Evolutionary conservation across 2,888 invertebrate genomes (phyloP).

Genomic region (Cataglyphis altisquamis): DNA sequence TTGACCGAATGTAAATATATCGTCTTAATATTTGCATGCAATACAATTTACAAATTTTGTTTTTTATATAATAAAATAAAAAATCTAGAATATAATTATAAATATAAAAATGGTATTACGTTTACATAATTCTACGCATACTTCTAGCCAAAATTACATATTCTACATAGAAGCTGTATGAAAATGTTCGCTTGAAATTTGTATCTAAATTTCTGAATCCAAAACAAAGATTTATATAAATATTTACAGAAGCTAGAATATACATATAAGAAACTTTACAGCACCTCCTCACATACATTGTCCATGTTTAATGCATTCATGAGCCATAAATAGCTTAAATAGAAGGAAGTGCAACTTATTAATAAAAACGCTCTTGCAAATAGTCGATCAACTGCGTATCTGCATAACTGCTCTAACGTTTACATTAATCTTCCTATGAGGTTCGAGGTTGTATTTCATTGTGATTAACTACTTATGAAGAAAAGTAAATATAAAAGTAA

Average conservation of each 20-base stretch:
- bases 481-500: conserved; percentile 4
- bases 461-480: background rate
- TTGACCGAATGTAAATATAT: conserved; percentile 11
- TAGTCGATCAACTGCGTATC: background rate
- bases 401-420: background rate
- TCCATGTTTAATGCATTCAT: background rate
- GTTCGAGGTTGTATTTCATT: background rate
- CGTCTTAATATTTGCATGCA: background rate
- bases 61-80: background rate
- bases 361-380: conserved; percentile 2
- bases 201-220: background rate
- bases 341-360: conserved; percentile 27
- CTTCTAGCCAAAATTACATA: background rate
- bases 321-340: background rate
- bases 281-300: background rate
- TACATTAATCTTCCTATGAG: background rate
- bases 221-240: background rate
- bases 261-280: background rate
- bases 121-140: background rate
- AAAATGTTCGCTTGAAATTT: background rate
- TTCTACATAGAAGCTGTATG: background rate
- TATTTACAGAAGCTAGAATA: background rate
- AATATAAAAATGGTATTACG: background rate
- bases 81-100: background rate
- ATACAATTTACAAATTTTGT: background rate